Percentiles rank a stretch among this genome's conserved stretches.
Evolutionary conservation across 2,888 invertebrate genomes (phyloP).

Genomic region (Clanis bilineata): DNA sequence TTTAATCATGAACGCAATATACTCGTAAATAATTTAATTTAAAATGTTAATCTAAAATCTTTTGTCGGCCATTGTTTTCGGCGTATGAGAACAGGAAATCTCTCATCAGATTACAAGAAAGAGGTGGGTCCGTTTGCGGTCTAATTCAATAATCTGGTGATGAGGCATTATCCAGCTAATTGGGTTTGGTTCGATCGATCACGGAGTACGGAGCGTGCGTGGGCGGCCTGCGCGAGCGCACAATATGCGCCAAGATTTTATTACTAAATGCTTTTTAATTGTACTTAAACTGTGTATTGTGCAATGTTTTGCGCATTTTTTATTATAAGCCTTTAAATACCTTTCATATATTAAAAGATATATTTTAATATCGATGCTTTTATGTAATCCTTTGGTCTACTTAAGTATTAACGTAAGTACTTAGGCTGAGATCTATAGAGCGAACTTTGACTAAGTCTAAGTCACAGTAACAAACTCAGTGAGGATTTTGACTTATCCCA

Average conservation of each 20-base stretch:
- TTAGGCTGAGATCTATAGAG: no score
- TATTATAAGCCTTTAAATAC: background rate
- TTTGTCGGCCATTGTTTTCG: slow-evolving; percentile 15
- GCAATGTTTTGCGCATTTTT: background rate
- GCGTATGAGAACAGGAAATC: slow-evolving; percentile 37
- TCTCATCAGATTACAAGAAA: slow-evolving; percentile 62
- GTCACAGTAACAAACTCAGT: no score
- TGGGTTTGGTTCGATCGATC: slow-evolving; percentile 59
- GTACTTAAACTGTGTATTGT: background rate
- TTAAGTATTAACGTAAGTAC: no score
- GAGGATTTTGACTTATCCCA: no score
- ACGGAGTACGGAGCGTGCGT: slow-evolving; percentile 60
- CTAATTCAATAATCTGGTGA: slow-evolving; percentile 67
- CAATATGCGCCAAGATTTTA: slow-evolving; percentile 5
- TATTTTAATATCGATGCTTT: no score
- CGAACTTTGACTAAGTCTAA: no score
- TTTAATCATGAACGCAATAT: background rate
- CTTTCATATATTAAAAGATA: no score
- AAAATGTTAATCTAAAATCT: background rate
- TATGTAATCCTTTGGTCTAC: no score
- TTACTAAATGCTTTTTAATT: slow-evolving; percentile 13
- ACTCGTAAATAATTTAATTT: background rate
- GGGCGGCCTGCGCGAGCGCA: slow-evolving; percentile 43
- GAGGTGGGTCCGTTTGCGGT: slow-evolving; percentile 57
- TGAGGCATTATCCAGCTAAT: slow-evolving; percentile 60